Evolutionary conservation across 2,797 vertebrate species (phyloP), one percentile per base, ranked within the genome.

Genomic region (Rhinophrynus dorsalis): DNA sequence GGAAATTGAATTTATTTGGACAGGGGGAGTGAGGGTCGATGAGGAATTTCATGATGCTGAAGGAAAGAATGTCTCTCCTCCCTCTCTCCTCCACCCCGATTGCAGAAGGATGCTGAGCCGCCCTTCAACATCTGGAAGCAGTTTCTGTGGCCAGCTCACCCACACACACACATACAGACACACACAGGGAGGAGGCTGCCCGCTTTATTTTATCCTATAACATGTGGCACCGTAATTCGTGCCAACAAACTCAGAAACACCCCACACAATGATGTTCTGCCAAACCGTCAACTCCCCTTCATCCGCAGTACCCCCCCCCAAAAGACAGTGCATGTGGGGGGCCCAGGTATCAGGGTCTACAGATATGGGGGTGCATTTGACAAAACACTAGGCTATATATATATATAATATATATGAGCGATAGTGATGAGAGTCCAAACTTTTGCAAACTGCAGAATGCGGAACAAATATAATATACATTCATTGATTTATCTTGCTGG

Each of bases 71-170:
- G 45, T 70, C 33, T 67, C 50, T 59, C 30, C 47, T 40, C 56
- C 65, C 55, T 37, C 21, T 30, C 45, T 13, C 21, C 9, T 35
- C 48, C 32, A 18, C 40, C 69, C 52, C 10, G 35, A 58, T 33
- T 47, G 40, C 38, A 47, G 67, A 48, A 59, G 57, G 54, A 67
- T 66, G 56, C 54, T 50, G 56, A 26, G 30, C 50, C 67, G 68
- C 60, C 67, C 74, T 40, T 38, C 52, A 65, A 75, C 67, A 70
- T 67, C 68, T 62, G 63, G 52, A 67, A 65, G 48, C 17, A 13
- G n/a, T 66, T 70, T 60, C 74, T 60, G 54, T 15, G 29, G 63
- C 74, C 61, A 52, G 42, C 40, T 40, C 54, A 60, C 74, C 47
- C 74, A 66, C 67, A 52, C 74, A 59, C 55, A 67, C 63, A 40